Conservation (phyloP, 1,140 invertebrate genomes). For the Hypothenemus hampei region DNA sequence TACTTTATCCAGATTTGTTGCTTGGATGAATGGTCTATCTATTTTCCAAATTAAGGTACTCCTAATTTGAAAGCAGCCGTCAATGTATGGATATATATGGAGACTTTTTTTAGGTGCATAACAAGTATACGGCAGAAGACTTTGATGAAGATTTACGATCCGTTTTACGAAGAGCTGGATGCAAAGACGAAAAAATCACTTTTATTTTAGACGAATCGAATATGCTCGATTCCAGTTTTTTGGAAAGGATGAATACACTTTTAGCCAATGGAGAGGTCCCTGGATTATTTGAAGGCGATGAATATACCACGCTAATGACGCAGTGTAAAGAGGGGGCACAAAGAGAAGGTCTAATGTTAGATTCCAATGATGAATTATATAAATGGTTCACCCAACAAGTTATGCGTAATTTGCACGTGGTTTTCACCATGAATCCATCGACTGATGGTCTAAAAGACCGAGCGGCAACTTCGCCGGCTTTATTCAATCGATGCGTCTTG, state of each 20-base stretch:
- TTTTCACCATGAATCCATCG: conserved; percentile 99
- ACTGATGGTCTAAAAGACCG: conserved; percentile 96
- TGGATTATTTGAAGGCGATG: conserved; percentile 89
- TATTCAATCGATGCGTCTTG: conserved; percentile 98
- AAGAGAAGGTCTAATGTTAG: conserved; percentile 95
- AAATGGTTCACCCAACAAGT: conserved; percentile 98
- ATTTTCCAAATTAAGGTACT: conserved; percentile 95
- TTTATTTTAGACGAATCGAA: conserved; percentile 99
- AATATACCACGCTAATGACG: conserved; percentile 98
- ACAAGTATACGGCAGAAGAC: conserved; percentile 97
- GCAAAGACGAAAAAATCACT: conserved; percentile 97
- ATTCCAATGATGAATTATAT: conserved; percentile 97
- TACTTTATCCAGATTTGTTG: conserved; percentile 96
- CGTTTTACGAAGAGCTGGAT: conserved; percentile 90
- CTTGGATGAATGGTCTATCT: conserved; percentile 99
- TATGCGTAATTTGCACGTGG: conserved; percentile 98
- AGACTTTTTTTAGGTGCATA: conserved; percentile 78
- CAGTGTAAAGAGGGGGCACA: conserved; percentile 99
- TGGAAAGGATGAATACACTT: conserved; percentile 98
- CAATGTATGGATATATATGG: too few relatives aligned
- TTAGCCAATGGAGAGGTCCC: conserved; percentile 98
- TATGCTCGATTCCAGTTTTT: conserved; percentile 95
- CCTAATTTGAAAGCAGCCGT: too few relatives aligned
- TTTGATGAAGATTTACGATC: conserved; percentile 97
- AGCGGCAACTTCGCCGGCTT: conserved; percentile 95